phyloP scores from a whole-genome alignment of 2,888 invertebrate species.

The Leucania comma region DNA sequence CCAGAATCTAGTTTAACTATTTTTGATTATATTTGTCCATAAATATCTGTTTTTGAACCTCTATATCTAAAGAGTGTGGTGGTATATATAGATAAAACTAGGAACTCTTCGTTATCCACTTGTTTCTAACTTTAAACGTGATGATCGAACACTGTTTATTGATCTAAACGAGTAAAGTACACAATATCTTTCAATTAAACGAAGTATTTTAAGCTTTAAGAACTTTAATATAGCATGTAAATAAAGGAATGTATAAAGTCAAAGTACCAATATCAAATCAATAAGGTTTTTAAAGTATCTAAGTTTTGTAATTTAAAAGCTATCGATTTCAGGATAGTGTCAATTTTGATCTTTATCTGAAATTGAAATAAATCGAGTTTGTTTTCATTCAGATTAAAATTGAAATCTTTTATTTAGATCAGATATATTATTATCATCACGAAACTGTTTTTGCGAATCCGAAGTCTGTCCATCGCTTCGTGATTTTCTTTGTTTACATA shows the following conservation, averaged over 20 bases:
- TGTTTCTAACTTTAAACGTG: conserved; percentile 32
- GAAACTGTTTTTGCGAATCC: conserved; percentile 1
- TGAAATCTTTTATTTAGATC: conserved; percentile 43
- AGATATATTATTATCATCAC: conserved; percentile 21
- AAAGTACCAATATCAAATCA: conserved; percentile 17
- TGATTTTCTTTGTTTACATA: conserved; percentile 4
- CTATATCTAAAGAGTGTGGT: conserved; percentile 9
- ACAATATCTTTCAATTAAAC: conserved; percentile 40
- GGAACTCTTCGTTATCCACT: conserved; percentile 2
- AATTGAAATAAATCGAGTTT: conserved; percentile 34
- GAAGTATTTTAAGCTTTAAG: conserved; percentile 18
- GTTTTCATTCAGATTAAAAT: conserved; percentile 30
- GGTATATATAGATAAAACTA: not conserved
- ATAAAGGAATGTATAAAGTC: conserved; percentile 35
- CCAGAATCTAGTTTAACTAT: too few relatives aligned
- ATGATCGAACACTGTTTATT: conserved; percentile 45
- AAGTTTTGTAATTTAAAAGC: conserved; percentile 40
- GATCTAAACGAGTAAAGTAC: conserved; percentile 32
- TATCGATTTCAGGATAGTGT: conserved; percentile 33
- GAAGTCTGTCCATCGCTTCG: not conserved
- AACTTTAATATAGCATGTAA: conserved; percentile 51
- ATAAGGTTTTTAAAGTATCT: conserved; percentile 7
- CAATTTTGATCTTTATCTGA: conserved; percentile 41
- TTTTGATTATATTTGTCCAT: not conserved
- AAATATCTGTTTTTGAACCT: conserved; percentile 4